Evolutionary conservation across 2,113 vertebrate species (phyloP).

Genomic region (Ariopsis seemanni): DNA sequence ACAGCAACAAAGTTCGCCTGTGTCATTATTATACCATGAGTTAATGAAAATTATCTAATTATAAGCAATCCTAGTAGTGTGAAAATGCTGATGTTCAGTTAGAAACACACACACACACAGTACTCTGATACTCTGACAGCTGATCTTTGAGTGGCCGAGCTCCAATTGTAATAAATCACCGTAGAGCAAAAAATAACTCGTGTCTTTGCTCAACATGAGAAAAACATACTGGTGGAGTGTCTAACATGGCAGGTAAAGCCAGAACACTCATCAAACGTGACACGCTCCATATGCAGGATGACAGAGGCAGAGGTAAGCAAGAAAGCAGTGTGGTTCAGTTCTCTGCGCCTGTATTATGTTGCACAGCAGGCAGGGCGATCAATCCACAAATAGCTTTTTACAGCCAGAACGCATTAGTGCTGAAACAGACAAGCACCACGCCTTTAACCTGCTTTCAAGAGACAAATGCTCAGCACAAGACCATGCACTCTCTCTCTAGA

Average conservation of each 20-base stretch:
- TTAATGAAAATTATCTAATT: neutral
- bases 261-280: constrained; percentile 42
- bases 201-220: constrained; percentile 17
- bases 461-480: constrained; percentile 2
- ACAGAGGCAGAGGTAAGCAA: constrained; percentile 41
- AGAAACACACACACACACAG: neutral
- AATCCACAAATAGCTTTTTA: constrained; percentile 52
- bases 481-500: neutral
- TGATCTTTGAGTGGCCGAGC: neutral
- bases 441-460: constrained; percentile 37
- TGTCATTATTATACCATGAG: neutral
- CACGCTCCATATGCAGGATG: constrained; percentile 44
- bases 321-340: constrained; percentile 28
- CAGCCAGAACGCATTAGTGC: constrained; percentile 42
- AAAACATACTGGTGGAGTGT: neutral
- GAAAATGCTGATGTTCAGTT: neutral
- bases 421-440: constrained; percentile 44
- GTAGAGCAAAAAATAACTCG: constrained; percentile 21
- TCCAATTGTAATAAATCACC: constrained; percentile 26
- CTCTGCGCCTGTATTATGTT: constrained; percentile 44
- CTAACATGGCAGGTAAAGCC: constrained; percentile 29
- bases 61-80: neutral
- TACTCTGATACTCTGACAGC: neutral
- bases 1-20: neutral
- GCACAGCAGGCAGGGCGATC: constrained; percentile 50